Evolutionary conservation across 2,797 vertebrate genomes (phyloP), one percentile per base, ranked within the genome.

Genomic region (Ataeniobius toweri): DNA sequence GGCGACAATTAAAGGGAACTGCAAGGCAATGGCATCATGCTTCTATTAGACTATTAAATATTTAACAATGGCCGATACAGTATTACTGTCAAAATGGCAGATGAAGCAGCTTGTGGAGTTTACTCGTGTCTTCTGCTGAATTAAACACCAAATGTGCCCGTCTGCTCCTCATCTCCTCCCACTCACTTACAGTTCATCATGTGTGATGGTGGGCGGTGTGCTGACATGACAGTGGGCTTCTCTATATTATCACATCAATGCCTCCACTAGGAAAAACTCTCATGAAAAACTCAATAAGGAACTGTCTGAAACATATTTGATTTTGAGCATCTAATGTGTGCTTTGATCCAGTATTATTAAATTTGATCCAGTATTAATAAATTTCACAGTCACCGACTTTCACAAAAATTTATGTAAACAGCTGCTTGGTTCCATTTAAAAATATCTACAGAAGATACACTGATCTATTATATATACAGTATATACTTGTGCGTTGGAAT

Each of bases 41-140:
- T 22, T 69, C 63, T 78, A 80, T 87, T 81, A 72, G 75, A 79
- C 71, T 80, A 85, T 92, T 89, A 85, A 88, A 89, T 77, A 84
- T 86, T 74, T 79, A 88, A 89, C 86, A 81, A 79, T 85, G 83
- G 80, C 85, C 80, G 70, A 69, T 73, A 78, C 83, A 72, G 84
- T 50, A 70, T 85, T 75, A 26, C 82, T 90, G 87, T 83, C 87
- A 90, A 76, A 83, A 70, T 65, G 71, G 87, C 84, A 82, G 76
- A 69, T 46, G 13, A 79, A 83, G 88, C 91, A 91, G 90, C 85
- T 86, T 87, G 89, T 79, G 79, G 77, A 89, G 84, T 92, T 91
- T 89, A 85, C 77, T 83, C 12, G 6, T 71, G 79, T 90, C 76
- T 88, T 84, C 77, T 69, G 74, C 76, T 77, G 77, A 87, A 85